Evolutionary conservation across 1,140 invertebrate genomes (phyloP), one percentile per base, ranked within the genome.

Genomic region (Samia ricini): DNA sequence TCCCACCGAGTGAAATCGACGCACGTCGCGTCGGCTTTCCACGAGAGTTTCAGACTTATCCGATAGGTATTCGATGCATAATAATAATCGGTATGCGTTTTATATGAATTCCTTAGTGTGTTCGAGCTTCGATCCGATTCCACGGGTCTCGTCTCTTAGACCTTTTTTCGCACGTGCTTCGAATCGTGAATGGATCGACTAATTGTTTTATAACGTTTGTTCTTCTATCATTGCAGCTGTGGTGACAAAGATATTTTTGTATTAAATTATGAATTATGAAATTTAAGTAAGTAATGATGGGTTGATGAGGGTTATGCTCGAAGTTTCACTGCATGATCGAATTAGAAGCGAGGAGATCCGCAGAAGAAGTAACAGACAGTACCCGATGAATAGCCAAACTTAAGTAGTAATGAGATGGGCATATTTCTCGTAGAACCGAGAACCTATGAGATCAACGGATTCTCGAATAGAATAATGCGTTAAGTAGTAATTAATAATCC

Each of bases 61-160:
- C 66, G 64, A 71, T 69, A 36, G 67, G 73, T 56, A 75, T 77
- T 76, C 71, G 74, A 77, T 78, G 78, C 76, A 83, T 79, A 83
- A 77, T 79, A 80, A 79, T 79, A 81, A 81, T 79, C 72, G 79
- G 81, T 72, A 83, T 81, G 76, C 81, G 76, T 72, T 81, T n/a
- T 79, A 83, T 81, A 78, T 71, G 74, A 78, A 76, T 83, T 76
- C 74, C 69, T 56, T 42, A 29, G 61, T 58, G 67, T 60, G 36
- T 49, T 62, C 33, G 54, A 64, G 50, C 64, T 42, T 42, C 33
- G 33, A 66, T 68, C 72, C 67, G 61, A 66, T 61, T 71, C 74
- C 76, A 68, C 65, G 65, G 63, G 60, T 64, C 65, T 49, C 63
- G 64, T 66, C 62, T 66, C 61, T 68, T 60, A 61, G 70, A 77